A percentile compares a stretch with the other conserved stretches of the same genome.
Conservation (phyloP, 2,888 invertebrate genomes). For the Clusia tigrina region DNA sequence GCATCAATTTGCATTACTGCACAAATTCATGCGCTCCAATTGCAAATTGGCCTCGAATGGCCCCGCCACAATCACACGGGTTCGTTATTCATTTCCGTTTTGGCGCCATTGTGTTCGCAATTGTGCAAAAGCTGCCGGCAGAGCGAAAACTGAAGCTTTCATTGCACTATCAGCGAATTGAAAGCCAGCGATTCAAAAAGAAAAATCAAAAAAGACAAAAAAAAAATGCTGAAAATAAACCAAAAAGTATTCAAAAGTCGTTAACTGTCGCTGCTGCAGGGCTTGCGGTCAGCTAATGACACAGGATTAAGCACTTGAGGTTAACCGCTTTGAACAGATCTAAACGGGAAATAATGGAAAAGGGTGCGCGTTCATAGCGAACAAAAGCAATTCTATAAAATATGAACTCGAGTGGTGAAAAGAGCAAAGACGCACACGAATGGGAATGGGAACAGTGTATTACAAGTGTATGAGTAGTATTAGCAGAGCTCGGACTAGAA, state of each 20-base stretch:
- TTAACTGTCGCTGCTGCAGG: not conserved
- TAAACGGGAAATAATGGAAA: slow-evolving; percentile 3
- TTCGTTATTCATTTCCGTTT: not conserved
- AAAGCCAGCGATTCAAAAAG: not conserved
- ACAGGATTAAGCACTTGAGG: not conserved
- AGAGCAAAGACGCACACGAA: not conserved
- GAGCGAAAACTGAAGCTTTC: not conserved
- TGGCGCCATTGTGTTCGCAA: not conserved
- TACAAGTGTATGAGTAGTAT: not conserved
- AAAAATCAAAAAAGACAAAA: not conserved
- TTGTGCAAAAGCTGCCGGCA: no score
- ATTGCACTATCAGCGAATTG: no score
- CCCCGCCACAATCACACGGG: not conserved
- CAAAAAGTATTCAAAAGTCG: not conserved
- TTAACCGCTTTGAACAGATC: slow-evolving; percentile 8
- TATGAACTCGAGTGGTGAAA: not conserved
- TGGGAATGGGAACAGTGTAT: not conserved
- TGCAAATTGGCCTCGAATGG: not conserved
- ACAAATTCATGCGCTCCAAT: not conserved
- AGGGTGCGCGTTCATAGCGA: not conserved
- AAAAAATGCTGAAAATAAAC: no score
- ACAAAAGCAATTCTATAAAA: not conserved
- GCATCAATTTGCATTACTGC: not conserved
- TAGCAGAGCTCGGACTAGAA: not conserved
- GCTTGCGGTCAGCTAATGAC: slow-evolving; percentile 7